phyloP scores from a whole-genome alignment of 2,113 vertebrate genomes.

The Hippolais icterina region DNA sequence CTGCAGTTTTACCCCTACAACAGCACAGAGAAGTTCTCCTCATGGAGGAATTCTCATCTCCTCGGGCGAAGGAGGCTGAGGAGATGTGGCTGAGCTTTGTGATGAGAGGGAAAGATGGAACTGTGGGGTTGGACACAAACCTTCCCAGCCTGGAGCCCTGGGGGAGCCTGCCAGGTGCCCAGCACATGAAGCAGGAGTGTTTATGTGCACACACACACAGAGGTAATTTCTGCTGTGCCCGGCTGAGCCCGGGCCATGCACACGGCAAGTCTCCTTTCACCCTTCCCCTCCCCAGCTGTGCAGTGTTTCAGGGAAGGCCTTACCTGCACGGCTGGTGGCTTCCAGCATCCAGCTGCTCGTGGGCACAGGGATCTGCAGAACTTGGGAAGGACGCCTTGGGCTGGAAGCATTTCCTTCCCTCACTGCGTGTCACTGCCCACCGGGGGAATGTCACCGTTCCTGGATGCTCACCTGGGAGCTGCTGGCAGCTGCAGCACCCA shows the following conservation, averaged over 20 bases:
- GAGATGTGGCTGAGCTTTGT: background rate
- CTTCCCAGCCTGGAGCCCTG: background rate
- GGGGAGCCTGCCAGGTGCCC: background rate
- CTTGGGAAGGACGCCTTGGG: rapidly evolving
- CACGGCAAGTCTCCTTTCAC: rapidly evolving
- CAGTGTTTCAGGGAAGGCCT: background rate
- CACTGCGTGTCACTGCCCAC: rapidly evolving
- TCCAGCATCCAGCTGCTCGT: rapidly evolving
- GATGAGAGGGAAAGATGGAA: background rate
- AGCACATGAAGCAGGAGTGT: rapidly evolving
- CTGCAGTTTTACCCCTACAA: background rate
- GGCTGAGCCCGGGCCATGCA: rapidly evolving
- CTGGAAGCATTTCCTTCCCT: background rate
- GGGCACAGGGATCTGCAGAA: background rate
- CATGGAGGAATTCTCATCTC: background rate
- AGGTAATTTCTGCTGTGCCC: background rate
- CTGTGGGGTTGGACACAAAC: background rate
- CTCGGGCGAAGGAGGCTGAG: background rate
- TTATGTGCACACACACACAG: background rate
- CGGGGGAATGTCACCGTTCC: background rate
- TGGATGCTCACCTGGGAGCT: rapidly evolving
- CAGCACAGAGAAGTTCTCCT: background rate
- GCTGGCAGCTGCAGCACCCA: no score
- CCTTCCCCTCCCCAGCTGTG: rapidly evolving
- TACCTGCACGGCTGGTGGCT: rapidly evolving